These are phyloP conservation scores for Drosophila ambigua DNA, from an alignment of 1,140 invertebrate species.

Conservation along the genomic window DNA sequence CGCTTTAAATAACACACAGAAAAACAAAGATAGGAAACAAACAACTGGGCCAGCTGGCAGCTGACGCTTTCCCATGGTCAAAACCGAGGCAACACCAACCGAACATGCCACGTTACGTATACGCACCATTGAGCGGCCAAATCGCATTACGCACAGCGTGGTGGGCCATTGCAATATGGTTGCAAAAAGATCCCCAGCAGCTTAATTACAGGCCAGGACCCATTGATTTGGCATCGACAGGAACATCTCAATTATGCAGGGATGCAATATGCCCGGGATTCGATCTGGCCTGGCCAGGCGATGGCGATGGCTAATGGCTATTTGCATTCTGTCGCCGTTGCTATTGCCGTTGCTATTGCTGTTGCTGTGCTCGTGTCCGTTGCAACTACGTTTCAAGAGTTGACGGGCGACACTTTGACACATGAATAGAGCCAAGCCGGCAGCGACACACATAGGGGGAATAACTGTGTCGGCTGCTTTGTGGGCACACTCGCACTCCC, in stretches of 20 bases:
- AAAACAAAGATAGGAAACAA: slow-evolving; percentile 8
- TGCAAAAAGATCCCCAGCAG: slow-evolving; percentile 6
- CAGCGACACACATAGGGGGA: slow-evolving; percentile 10
- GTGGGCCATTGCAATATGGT: slow-evolving; percentile 17
- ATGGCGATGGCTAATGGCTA: slow-evolving; percentile 28
- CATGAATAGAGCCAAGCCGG: slow-evolving; percentile 31
- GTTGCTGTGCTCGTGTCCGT: background rate
- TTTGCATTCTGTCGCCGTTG: slow-evolving; percentile 38
- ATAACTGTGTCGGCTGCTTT: slow-evolving; percentile 27
- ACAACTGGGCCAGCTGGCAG: slow-evolving; percentile 24
- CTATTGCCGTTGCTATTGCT: background rate
- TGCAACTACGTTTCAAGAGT: slow-evolving; percentile 33
- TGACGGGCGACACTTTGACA: slow-evolving; percentile 49
- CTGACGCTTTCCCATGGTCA: slow-evolving; percentile 13
- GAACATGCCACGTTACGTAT: slow-evolving; percentile 44
- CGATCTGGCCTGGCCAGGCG: slow-evolving; percentile 3
- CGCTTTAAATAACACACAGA: slow-evolving; percentile 27
- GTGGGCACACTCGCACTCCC: slow-evolving; percentile 2
- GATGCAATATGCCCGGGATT: slow-evolving; percentile 7
- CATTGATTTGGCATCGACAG: slow-evolving; percentile 33
- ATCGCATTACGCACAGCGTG: slow-evolving; percentile 52
- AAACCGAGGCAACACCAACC: too few relatives aligned
- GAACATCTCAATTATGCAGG: slow-evolving; percentile 49
- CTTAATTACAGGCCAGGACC: slow-evolving; percentile 29
- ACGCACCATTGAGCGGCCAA: slow-evolving; percentile 56